phyloP scores from a whole-genome alignment of 2,113 vertebrate species.

The Naja naja region DNA sequence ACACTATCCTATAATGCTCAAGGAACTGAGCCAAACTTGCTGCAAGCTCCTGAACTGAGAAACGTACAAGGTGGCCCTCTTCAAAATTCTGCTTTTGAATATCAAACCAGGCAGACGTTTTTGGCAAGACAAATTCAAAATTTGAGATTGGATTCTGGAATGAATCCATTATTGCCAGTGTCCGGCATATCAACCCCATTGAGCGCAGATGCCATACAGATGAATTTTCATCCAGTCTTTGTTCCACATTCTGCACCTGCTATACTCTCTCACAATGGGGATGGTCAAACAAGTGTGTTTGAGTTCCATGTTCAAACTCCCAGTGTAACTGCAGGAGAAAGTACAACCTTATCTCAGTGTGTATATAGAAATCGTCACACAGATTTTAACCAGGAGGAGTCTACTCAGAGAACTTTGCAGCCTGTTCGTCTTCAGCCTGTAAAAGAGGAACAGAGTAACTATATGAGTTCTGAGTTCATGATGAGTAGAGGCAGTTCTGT shows the following conservation, averaged over 20 bases:
- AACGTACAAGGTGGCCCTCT: slow-evolving; percentile 68
- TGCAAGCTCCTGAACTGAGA: slow-evolving; percentile 72
- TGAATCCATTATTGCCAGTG: slow-evolving; percentile 69
- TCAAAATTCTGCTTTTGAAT: slow-evolving; percentile 81
- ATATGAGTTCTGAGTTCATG: slow-evolving; percentile 77
- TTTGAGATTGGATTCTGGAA: slow-evolving; percentile 75
- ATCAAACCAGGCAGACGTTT: slow-evolving; percentile 78
- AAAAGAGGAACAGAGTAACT: slow-evolving; percentile 85
- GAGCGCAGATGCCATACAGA: slow-evolving; percentile 69
- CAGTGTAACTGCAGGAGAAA: slow-evolving; percentile 76
- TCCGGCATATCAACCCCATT: slow-evolving; percentile 72
- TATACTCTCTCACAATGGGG: slow-evolving; percentile 77
- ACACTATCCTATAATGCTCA: slow-evolving; percentile 63
- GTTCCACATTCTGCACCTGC: slow-evolving; percentile 89
- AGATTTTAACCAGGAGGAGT: slow-evolving; percentile 86
- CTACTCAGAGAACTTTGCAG: slow-evolving; percentile 61
- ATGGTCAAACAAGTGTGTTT: slow-evolving; percentile 79
- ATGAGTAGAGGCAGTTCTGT: slow-evolving; percentile 79
- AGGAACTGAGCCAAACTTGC: slow-evolving; percentile 60
- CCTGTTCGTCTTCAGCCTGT: slow-evolving; percentile 89
- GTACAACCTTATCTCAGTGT: slow-evolving; percentile 73
- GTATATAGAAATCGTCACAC: slow-evolving; percentile 79
- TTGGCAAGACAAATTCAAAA: slow-evolving; percentile 78
- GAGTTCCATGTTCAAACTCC: slow-evolving; percentile 84
- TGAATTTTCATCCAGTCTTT: slow-evolving; percentile 81